Base-by-base conservation (phyloP, 2,113 vertebrate genomes). In the Xenus cinereus region DNA sequence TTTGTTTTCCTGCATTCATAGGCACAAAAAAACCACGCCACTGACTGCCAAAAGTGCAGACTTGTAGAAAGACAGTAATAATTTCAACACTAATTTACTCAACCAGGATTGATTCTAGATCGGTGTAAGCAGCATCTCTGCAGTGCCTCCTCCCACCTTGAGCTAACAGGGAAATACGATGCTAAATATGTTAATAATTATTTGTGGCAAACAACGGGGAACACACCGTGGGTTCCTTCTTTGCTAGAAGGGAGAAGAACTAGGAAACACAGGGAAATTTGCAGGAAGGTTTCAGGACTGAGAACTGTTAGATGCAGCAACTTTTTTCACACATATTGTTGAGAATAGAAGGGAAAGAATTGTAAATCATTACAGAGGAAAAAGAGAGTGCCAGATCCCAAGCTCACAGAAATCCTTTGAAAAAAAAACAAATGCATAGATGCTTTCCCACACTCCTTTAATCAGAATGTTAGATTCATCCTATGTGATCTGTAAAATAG, bases 381-480 rank as follows among this genome's bases (percentile, higher is more conserved):
- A 90, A 92, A 75, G 30, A 74, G 16, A 27, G 14, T 0, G 0
- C 4, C 54, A 62, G 54, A 88, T 87, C 72, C 41, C 82, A 77
- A 90, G 54, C 32, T 41, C 63, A 48, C 32, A 85, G 53, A 87
- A 89, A 83, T 79, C 67, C 32, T 89, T 71, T 73, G 53, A 14
- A 45, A 56, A 81, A 81, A 84, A 57, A 33, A 10, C 21, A 68
- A 91, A 78, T 14, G 66, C 6, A 0, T 51, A 84, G 59, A 87
- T 77, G 59, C 28, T 94, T 97, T 95, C 89, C 93, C 91, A 95
- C 91, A 94, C 62, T 76, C 59, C 57, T 87, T 76, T 73, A 85
- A 96, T 71, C 23, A 3, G 67, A 85, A 87, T 80, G 72, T 91
- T 23, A 90, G 59, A 76, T 93, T 94, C n/a, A 46, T 16, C 78